phyloP scores from a whole-genome alignment of 2,113 vertebrate species.

The Thinocorus orbignyianus region DNA sequence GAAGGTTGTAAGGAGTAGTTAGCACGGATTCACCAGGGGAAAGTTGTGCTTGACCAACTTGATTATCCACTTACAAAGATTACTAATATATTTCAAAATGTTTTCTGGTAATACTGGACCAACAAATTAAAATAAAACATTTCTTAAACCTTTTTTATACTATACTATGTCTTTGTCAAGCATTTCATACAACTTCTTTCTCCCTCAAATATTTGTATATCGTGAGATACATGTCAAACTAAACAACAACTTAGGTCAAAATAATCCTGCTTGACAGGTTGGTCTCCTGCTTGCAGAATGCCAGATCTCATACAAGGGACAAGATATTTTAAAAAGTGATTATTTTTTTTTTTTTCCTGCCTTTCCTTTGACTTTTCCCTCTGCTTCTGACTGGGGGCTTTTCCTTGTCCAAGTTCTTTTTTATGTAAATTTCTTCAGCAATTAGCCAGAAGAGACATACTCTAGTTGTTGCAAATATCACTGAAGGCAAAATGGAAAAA shows the following conservation, averaged over 20 bases:
- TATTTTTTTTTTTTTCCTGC: background rate
- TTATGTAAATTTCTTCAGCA: background rate
- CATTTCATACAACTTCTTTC: background rate
- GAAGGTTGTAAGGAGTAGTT: background rate
- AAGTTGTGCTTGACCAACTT: background rate
- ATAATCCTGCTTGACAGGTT: background rate
- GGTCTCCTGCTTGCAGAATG: background rate
- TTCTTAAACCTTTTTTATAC: background rate
- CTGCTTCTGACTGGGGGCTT: background rate
- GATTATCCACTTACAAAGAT: background rate
- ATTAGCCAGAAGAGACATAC: background rate
- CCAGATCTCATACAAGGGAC: background rate
- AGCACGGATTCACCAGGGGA: background rate
- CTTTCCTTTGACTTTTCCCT: background rate
- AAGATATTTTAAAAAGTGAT: background rate
- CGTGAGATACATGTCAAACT: background rate
- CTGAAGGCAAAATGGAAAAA: background rate
- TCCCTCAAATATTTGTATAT: background rate
- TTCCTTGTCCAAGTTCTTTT: background rate
- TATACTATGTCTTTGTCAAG: background rate
- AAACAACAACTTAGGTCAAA: background rate
- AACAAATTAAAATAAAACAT: background rate
- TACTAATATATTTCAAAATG: background rate
- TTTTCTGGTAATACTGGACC: background rate
- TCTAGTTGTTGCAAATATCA: background rate